phyloP scores from a whole-genome alignment of 2,797 vertebrate species.

The Bucorvus abyssinicus region DNA sequence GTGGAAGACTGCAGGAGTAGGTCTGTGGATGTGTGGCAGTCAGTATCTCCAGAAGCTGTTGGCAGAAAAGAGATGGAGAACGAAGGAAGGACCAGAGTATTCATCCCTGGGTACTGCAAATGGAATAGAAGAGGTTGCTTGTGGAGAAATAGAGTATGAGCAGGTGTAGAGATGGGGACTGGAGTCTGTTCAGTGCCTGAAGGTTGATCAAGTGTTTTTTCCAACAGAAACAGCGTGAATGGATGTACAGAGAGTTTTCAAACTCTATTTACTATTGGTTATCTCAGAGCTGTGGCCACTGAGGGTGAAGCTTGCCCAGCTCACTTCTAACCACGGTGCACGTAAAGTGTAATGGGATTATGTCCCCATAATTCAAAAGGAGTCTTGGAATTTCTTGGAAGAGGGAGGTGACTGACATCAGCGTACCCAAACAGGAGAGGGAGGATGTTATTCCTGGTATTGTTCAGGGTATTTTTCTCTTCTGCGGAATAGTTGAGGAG shows the following conservation, averaged over 20 bases:
- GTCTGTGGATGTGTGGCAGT: neutral
- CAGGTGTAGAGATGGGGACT: fast-evolving
- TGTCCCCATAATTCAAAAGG: neutral
- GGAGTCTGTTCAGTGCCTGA: neutral
- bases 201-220: neutral
- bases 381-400: neutral
- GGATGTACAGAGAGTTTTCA: neutral
- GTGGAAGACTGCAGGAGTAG: neutral
- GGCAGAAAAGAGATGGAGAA: neutral
- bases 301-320: neutral
- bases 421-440: neutral
- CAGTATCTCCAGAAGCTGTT: neutral
- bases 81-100: neutral
- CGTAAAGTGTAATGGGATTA: neutral
- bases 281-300: neutral
- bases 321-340: neutral
- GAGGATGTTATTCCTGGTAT: neutral
- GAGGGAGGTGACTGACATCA: neutral
- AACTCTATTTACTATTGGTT: neutral
- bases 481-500: neutral
- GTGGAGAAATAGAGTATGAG: neutral
- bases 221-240: neutral
- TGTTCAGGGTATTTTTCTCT: neutral
- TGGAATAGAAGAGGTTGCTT: neutral
- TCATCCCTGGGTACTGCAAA: neutral